Base-by-base conservation (phyloP, 2,888 invertebrate genomes). In the Diarsia dahlii region DNA sequence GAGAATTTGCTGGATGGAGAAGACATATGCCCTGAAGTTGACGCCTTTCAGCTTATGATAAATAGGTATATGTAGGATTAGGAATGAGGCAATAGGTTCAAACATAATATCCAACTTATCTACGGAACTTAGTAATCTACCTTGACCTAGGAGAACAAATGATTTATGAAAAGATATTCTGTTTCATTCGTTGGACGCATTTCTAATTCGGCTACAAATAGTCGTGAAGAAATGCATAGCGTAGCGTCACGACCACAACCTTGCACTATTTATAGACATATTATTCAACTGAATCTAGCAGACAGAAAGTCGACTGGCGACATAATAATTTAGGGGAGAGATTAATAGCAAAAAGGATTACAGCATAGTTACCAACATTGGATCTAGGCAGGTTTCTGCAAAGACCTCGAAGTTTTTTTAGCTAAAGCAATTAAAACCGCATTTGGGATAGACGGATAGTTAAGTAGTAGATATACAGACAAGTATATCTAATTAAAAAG, bases 251-350 rank as follows among this genome's bases (percentile, higher is more conserved):
- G 60, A 50, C n/a, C 23, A 34, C 23, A 54, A 50, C n/a, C 54
- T 76, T 60, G 69, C 58, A 69, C 34, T 75, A 81, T 81, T 60
- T 69, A 46, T 69, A 75, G 56, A 79, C 46, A 52, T 18, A 67
- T 73, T 66, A 65, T 62, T 63, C 48, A 62, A 66, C 39, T 20
- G 45, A 50, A 39, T 58, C 18, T 23, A n/a, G 52, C 23, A 71
- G 79, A 78, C 71, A 63, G 28, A 79, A 54, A 64, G 63, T 34
- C 54, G 54, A 15, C 54, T 78, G 28, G 18, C 2, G 8, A 23
- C n/a, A 48, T 13, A 28, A 54, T 65, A 50, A 65, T 28, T 46
- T 34, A n/a, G 12, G 13, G 23, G 20, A 67, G 67, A 78, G 15
- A 28, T 34, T 4, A 56, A 56, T 56, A 23, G 69, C 20, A 46